Evolutionary conservation across 2,888 invertebrate genomes (phyloP), one percentile per base, ranked within the genome.

Genomic region (Euspilapteryx auroguttella): DNA sequence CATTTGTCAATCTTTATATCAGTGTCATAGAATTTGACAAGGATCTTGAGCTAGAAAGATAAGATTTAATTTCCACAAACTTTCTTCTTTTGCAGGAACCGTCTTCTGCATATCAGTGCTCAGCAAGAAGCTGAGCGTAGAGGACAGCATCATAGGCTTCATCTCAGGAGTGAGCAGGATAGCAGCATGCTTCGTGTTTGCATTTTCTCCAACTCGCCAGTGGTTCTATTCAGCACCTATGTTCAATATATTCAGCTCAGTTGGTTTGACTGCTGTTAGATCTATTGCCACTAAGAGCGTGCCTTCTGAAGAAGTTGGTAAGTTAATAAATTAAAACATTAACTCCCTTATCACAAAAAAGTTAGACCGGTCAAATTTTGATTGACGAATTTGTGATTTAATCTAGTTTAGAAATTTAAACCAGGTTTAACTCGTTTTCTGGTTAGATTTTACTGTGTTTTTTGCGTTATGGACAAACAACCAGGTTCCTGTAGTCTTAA

Each of bases 251-350:
- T 75, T 79, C 37, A 79, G 79, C 25, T 69, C 75, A 11, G 71
- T 77, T 1, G 77, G 79, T 1, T 50, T 79, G 14, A 79, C 79
- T n/a, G 79, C 79, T 1, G 61, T 81, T 29, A 53, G 80, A 28
- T 79, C 80, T 1, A 73, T 80, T 23, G 79, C 78, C 3, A 75
- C 78, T 0, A 81, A 81, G 41, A 59, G 73, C 36, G 80, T 80
- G 5, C 64, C 78, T 13, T 47, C 59, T 2, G 77, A 79, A 36
- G 80, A 81, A 68, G 55, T 79, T 36, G 80, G 79, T 69, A 49
- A 55, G 36, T 14, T n/a, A 10, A 9, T 9, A 23, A 28, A 7
- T 17, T 14, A 28, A 23, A 17, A 17, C 17, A 17, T n/a, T n/a
- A n/a, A n/a, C n/a, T n/a, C n/a, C n/a, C n/a, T n/a, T n/a, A n/a